Conservation (phyloP, 2,113 vertebrate genomes). For the Chlorocebus sabaeus region DNA sequence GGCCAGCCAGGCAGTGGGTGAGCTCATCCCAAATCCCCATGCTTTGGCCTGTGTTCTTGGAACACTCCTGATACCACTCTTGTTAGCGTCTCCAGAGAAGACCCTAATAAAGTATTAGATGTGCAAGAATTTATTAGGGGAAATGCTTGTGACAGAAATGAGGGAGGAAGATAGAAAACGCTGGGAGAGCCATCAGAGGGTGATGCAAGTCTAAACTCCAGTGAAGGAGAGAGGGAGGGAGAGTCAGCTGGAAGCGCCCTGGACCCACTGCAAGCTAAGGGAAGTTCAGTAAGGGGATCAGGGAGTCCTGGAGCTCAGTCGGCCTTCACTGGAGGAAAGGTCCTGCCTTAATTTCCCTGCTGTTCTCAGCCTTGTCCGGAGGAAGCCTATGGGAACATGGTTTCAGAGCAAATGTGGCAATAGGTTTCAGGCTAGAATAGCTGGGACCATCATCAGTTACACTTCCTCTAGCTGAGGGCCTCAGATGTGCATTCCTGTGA, state of each 20-base stretch:
- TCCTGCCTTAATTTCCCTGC: not conserved
- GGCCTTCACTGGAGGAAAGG: not conserved
- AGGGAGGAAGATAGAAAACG: not conserved
- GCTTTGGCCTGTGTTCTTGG: not conserved
- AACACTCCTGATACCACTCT: not conserved
- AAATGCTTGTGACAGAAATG: not conserved
- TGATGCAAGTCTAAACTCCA: not conserved
- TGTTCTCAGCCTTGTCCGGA: not conserved
- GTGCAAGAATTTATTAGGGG: not conserved
- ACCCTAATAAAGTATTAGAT: not conserved
- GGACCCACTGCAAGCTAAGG: not conserved
- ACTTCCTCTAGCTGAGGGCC: not conserved
- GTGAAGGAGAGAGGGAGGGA: not conserved
- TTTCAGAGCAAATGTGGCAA: not conserved
- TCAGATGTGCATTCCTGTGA: not conserved
- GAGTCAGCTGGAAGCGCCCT: rapidly evolving
- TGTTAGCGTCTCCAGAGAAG: not conserved
- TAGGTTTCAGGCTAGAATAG: not conserved
- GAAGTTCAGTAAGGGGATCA: not conserved
- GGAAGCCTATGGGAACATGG: no score
- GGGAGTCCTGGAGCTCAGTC: not conserved
- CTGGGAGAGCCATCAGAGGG: not conserved
- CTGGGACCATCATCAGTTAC: not conserved
- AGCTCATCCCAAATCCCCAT: not conserved
- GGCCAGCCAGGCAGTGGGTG: not conserved